Evolutionary conservation across 2,113 vertebrate species (phyloP).

Genomic region (Bubo scandiacus): DNA sequence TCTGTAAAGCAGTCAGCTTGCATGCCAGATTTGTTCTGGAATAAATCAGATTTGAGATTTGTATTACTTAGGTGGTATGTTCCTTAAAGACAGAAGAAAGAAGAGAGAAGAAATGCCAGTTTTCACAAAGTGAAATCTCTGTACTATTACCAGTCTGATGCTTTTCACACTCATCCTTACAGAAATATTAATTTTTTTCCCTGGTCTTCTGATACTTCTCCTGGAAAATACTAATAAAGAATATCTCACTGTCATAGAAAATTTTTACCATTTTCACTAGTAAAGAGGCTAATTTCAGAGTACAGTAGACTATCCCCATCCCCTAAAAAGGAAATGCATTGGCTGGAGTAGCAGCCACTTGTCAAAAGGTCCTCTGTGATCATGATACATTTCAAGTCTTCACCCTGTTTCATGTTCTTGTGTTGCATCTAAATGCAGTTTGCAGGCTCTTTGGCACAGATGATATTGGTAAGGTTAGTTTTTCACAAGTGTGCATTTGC

Average conservation of each 20-base stretch:
- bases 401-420: neutral
- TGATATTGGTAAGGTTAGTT: neutral
- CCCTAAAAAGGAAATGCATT: neutral
- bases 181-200: neutral
- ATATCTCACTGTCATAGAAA: neutral
- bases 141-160: neutral
- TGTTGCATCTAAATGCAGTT: neutral
- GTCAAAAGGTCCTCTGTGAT: neutral
- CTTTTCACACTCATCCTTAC: neutral
- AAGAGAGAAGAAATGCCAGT: neutral
- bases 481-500: fast-evolving
- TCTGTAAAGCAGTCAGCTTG: neutral
- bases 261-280: neutral
- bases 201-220: neutral
- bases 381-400: neutral
- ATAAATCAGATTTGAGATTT: neutral
- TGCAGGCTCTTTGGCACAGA: neutral
- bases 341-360: neutral
- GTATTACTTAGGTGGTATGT: neutral
- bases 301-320: neutral
- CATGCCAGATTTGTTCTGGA: neutral
- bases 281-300: neutral
- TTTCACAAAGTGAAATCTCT: neutral
- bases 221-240: neutral
- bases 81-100: neutral